Base-by-base conservation (phyloP, 1,140 invertebrate species). In the Cecropterus lyciades region DNA sequence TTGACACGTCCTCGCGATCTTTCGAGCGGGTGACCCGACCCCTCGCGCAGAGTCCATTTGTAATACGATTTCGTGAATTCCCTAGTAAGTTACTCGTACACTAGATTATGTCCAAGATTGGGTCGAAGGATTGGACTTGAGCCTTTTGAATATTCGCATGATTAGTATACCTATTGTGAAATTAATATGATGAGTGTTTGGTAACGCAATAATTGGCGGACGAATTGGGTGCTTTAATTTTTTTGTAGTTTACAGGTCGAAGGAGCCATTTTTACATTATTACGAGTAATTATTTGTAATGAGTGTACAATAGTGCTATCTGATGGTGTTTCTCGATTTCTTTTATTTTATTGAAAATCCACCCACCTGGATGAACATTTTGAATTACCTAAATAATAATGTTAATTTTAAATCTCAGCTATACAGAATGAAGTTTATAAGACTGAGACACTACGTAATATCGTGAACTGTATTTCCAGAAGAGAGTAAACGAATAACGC, bases 391-490 rank as follows among this genome's bases (percentile, higher is more conserved):
- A 49, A 45, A 49, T 65, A 69, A 60, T 62, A 63, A 70, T 66
- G 65, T 75, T 73, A 40, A 80, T 73, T 82, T 73, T 78, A 80
- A 70, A 79, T 81, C 73, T 86, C 80, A 84, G 76, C 80, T 69
- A 69, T 77, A 78, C 79, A 81, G 78, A 71, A 84, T 80, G 75
- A 84, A 80, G 81, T 84, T 73, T 82, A 89, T 87, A 90, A 90
- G 87, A 90, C 87, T 91, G 89, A 89, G 79, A 82, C 78, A 85
- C 79, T 89, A 89, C 82, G 89, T 87, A 90, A 88, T 76, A 84
- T 87, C 81, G 82, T 85, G 81, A 87, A 85, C 81, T 85, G 85
- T 87, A 86, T 87, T 88, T 87, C 82, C 84, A 86, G 80, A 85
- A 80, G 85, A 79, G 81, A 87, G 85, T 85, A 88, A 87, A 85